phyloP scores from a whole-genome alignment of 2,888 invertebrate genomes.

The Allacma fusca region DNA sequence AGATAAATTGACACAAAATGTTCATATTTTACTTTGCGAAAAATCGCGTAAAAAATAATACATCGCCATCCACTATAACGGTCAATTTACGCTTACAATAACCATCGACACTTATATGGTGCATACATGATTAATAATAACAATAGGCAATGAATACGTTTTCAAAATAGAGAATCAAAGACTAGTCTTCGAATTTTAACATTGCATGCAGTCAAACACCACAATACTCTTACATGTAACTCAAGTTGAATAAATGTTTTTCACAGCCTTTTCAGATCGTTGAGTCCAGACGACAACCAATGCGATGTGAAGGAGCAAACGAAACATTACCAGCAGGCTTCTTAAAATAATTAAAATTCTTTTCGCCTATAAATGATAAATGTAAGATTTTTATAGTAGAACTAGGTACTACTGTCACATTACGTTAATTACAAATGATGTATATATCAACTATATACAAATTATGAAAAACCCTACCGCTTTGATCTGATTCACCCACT shows the following conservation, averaged over 20 bases:
- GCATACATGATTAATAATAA: conserved; percentile 14
- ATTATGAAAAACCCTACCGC: neutral
- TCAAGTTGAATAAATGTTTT: neutral
- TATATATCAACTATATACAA: neutral
- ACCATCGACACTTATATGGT: neutral
- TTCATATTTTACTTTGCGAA: neutral
- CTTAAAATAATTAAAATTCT: conserved; percentile 3
- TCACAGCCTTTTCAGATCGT: conserved; percentile 21
- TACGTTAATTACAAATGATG: neutral
- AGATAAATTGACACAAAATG: neutral
- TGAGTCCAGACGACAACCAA: conserved; percentile 1
- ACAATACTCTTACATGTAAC: neutral
- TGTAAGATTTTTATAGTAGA: neutral
- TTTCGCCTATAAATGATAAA: conserved; percentile 1
- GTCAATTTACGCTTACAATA: neutral
- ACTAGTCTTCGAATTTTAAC: conserved; percentile 29
- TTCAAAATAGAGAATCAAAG: conserved; percentile 23
- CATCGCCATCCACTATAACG: neutral
- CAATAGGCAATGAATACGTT: neutral
- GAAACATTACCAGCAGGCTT: conserved; percentile 16
- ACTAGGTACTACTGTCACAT: neutral
- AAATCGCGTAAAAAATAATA: conserved; percentile 5
- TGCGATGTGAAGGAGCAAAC: conserved; percentile 10
- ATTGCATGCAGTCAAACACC: neutral
- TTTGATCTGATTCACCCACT: conserved; percentile 12